phyloP scores from a whole-genome alignment of 2,797 vertebrate genomes.

The Trichosurus vulpecula region DNA sequence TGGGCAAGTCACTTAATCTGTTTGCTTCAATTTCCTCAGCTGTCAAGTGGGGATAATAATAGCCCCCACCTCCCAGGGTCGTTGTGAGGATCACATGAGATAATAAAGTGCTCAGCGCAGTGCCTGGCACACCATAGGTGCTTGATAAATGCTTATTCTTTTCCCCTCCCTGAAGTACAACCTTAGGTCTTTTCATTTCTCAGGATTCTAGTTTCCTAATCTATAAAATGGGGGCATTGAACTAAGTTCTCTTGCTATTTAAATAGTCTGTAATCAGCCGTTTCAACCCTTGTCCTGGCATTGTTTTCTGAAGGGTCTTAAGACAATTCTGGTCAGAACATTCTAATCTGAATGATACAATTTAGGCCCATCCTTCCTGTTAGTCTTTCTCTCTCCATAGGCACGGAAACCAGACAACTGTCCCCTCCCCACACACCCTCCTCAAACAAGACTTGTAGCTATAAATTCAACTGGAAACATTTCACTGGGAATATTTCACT shows the following conservation, averaged over 20 bases:
- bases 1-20: neutral
- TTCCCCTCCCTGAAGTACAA: neutral
- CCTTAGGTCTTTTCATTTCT: neutral
- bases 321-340: neutral
- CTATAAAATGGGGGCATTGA: neutral
- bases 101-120: neutral
- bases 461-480: neutral
- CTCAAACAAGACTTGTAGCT: neutral
- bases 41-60: neutral
- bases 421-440: neutral
- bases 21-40: neutral
- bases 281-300: neutral
- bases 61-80: neutral
- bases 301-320: neutral
- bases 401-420: neutral
- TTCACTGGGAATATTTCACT: constrained; percentile 26
- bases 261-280: neutral
- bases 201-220: neutral
- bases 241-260: neutral
- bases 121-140: neutral
- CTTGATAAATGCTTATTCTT: neutral
- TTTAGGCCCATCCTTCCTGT: neutral
- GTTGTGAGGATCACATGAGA: neutral
- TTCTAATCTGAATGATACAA: neutral
- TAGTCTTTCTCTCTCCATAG: neutral